Conservation (phyloP, 2,113 vertebrate species). For the Pelvicachromis taeniatus region DNA sequence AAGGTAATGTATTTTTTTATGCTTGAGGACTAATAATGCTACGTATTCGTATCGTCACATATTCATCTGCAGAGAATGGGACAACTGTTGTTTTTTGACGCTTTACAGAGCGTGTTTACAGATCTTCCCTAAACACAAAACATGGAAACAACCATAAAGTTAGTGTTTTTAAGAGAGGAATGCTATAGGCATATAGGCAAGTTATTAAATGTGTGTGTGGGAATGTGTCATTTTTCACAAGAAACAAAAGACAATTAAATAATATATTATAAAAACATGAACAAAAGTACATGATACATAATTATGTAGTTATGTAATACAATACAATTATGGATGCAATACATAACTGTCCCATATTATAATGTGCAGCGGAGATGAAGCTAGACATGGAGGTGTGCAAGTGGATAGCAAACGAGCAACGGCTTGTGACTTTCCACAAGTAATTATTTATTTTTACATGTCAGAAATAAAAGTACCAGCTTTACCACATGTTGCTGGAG, state of each 20-base stretch:
- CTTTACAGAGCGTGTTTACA: background rate
- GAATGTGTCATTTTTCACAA: rapidly evolving
- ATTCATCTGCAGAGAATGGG: background rate
- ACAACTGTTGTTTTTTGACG: background rate
- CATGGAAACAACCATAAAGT: background rate
- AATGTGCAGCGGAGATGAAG: background rate
- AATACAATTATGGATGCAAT: background rate
- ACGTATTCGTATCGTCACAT: background rate
- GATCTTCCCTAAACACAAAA: background rate
- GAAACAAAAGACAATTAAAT: background rate
- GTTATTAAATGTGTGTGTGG: background rate
- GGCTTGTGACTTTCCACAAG: background rate
- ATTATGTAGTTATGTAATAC: background rate
- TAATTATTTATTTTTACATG: background rate
- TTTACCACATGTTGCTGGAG: background rate
- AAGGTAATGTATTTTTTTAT: background rate
- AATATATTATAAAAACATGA: rapidly evolving
- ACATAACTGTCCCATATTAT: background rate
- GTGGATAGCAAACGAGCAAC: background rate
- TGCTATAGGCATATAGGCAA: background rate
- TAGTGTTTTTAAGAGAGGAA: rapidly evolving
- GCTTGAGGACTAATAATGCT: too few relatives aligned
- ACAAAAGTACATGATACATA: background rate
- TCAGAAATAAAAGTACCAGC: background rate
- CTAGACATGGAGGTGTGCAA: rapidly evolving